A percentile compares a stretch with the other conserved stretches of the same genome.
Evolutionary conservation across 2,888 invertebrate species (phyloP).

Genomic region (Noctua janthe): DNA sequence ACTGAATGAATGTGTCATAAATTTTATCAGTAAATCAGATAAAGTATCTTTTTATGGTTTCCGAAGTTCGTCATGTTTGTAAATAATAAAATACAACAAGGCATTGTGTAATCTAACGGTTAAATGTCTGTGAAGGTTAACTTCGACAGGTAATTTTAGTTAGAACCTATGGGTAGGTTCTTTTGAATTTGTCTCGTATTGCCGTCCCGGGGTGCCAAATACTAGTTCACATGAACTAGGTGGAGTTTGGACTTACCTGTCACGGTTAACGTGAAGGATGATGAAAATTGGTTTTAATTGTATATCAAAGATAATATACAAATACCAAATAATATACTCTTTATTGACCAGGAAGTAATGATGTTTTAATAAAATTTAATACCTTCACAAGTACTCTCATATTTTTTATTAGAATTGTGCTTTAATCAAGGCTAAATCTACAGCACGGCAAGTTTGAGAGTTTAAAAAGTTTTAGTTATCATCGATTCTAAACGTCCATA

Average conservation of each 20-base stretch:
- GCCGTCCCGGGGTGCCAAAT: conserved; percentile 23
- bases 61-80: conserved; percentile 39
- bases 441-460: neutral
- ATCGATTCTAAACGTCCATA: neutral
- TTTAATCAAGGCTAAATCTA: neutral
- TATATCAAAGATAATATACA: neutral
- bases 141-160: conserved; percentile 37
- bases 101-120: conserved; percentile 25
- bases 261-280: neutral
- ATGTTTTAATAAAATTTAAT: neutral
- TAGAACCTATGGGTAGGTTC: conserved; percentile 33
- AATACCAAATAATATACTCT: neutral
- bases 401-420: neutral
- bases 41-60: conserved; percentile 42
- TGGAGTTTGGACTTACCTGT: neutral
- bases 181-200: conserved; percentile 41
- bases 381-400: neutral
- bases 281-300: neutral
- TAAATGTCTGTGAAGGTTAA: conserved; percentile 41
- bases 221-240: neutral
- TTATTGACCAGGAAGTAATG: neutral
- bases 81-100: conserved; percentile 41
- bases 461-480: neutral
- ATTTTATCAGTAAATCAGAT: conserved; percentile 52
- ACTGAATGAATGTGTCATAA: conserved; percentile 49